Evolutionary conservation across 2,797 vertebrate genomes (phyloP), one percentile per base, ranked within the genome.

Genomic region (Sebastes steindachneri): DNA sequence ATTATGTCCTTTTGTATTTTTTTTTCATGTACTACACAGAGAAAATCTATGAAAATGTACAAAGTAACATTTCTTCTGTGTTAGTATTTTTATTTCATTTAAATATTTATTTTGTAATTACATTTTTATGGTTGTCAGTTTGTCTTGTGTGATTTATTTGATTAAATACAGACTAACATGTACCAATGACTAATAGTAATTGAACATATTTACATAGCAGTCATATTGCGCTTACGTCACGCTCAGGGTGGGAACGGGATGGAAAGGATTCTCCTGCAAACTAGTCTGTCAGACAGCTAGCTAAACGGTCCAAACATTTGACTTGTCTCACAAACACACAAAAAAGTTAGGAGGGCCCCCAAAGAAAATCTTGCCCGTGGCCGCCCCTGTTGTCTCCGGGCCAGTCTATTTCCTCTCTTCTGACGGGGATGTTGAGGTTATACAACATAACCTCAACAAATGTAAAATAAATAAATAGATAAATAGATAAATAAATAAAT

Each of bases 41-140:
- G 77, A 86, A 86, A 80, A 74, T 84, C 68, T 85, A 89, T 88
- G 76, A 86, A 82, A 84, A 78, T 88, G 82, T 83, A 83, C 73
- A 81, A 86, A 84, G 35, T 55, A 68, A 64, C 58, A 66, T 83
- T 78, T 83, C 66, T 72, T 75, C 53, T 73, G 23, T 82, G 60
- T 73, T 79, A 74, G 68, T 79, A 65, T 85, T 88, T 90, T 71
- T 58, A 69, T 85, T 89, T 90, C 81, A 57, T 80, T 83, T 66
- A 65, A 85, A 90, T 93, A 89, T 93, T 93, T 92, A 93, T 93
- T 92, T 90, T 89, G 62, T 89, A 83, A 91, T 89, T 92, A 91
- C 91, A 90, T 25, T 76, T 7, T 65, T 84, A 82, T 77, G 54
- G 41, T 71, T 83, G 75, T 71, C 66, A 67, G 8, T 19, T 73